Base-by-base conservation (phyloP, 2,888 invertebrate species). In the Pseudococcus viburni region DNA sequence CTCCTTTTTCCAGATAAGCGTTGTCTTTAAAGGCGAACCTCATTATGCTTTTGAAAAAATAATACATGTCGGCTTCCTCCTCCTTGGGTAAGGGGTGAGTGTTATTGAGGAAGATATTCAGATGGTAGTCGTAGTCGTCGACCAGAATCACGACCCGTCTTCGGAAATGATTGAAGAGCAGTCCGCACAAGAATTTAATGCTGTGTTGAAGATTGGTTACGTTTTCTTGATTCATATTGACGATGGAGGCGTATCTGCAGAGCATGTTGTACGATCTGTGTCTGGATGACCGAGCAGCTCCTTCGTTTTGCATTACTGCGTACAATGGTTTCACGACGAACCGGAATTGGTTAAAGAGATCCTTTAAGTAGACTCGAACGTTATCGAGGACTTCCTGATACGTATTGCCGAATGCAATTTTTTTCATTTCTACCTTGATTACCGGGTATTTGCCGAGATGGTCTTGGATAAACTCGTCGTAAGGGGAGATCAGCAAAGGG, bases 361-460 rank as follows among this genome's bases (percentile, higher is more conserved):
- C 42, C n/a, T 73, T 73, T 1, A 73, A 33, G 19, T 80, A 42
- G 42, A n/a, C n/a, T 42, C 15, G 15, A 3, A 80, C n/a, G 11
- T 39, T 80, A n/a, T n/a, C 42, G 42, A 22, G 42, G 19, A 80
- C 9, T n/a, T n/a, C 80, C 17, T 22, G n/a, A 9, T n/a, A 80
- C 8, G n/a, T 26, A 8, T 46, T 80, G 3, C 80, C 80, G 11
- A 11, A 11, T 0, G 33, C 26, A 5, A 73, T 73, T 15, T 46
- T 42, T 9, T 39, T 80, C 39, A 80, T 42, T 9, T 80, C 33
- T 0, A 80, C n/a, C n/a, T 42, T n/a, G 12, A 80, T 19, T 0
- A 80, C 80, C 17, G 80, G 80, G 42, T 80, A 80, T 80, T 42
- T 80, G n/a, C 80, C 80, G 0, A 42, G n/a, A 80, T 42, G 42